Percentiles rank a stretch among this genome's conserved stretches.
Conservation (phyloP, 1,140 invertebrate species). For the Tetraneura akinire region DNA sequence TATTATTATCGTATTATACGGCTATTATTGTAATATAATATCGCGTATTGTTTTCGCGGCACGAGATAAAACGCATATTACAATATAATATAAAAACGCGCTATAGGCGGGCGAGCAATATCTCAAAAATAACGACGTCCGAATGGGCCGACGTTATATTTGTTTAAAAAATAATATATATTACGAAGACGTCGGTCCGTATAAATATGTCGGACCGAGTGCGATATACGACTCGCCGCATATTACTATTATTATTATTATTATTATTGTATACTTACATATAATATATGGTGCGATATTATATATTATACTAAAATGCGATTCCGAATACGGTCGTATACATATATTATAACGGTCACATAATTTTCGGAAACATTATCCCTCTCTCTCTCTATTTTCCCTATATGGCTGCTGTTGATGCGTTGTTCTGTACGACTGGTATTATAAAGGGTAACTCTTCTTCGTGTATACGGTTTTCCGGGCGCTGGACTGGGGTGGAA, state of each 20-base stretch:
- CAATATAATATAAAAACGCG: constrained; percentile 7
- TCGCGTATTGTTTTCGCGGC: too few relatives aligned
- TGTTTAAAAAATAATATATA: background rate
- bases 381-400: too few relatives aligned
- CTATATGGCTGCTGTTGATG: too few relatives aligned
- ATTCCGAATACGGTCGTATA: constrained; percentile 5
- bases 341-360: constrained; percentile 35
- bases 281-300: too few relatives aligned
- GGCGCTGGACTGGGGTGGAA: background rate
- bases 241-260: too few relatives aligned
- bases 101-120: too few relatives aligned
- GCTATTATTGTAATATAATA: background rate
- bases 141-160: constrained; percentile 25
- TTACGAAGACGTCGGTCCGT: too few relatives aligned
- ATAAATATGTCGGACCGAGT: too few relatives aligned
- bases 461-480: too few relatives aligned
- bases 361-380: constrained; percentile 42
- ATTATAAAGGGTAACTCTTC: too few relatives aligned
- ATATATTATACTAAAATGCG: constrained; percentile 4
- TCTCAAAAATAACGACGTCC: constrained; percentile 42
- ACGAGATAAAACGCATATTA: background rate
- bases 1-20: background rate
- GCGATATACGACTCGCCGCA: too few relatives aligned
- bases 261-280: background rate
- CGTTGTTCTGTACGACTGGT: too few relatives aligned